Conservation (phyloP, 2,888 invertebrate genomes). For the Meganola albula region DNA sequence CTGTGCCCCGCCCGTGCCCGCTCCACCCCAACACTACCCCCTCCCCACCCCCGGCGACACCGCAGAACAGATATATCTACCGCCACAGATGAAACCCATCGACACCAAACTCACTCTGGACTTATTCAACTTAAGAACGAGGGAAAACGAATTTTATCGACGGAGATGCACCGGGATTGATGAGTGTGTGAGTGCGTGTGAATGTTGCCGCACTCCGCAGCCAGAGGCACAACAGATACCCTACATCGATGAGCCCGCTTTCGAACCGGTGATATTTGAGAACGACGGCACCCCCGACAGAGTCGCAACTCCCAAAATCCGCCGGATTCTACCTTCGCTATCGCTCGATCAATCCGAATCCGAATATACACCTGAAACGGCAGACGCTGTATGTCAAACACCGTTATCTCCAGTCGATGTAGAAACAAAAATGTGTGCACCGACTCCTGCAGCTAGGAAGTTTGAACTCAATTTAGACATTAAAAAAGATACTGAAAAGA, state of each 20-base stretch:
- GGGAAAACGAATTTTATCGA: constrained; percentile 39
- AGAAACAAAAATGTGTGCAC: constrained; percentile 22
- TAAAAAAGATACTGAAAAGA: constrained; percentile 42
- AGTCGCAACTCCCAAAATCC: constrained; percentile 58
- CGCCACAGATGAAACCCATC: constrained; percentile 64
- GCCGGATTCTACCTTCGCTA: constrained; percentile 63
- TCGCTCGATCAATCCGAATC: constrained; percentile 58
- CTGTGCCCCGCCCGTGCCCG: constrained; percentile 42
- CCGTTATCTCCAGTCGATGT: constrained; percentile 43
- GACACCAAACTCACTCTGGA: constrained; percentile 60
- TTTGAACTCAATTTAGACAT: constrained; percentile 50
- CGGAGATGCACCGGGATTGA: constrained; percentile 57
- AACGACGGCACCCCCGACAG: constrained; percentile 46
- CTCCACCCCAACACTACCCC: constrained; percentile 45
- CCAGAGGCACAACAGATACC: constrained; percentile 64
- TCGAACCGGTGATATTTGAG: constrained; percentile 67
- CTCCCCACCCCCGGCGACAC: constrained; percentile 54
- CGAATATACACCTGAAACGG: constrained; percentile 45
- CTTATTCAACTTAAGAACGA: constrained; percentile 44
- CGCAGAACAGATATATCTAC: constrained; percentile 48
- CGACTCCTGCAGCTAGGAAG: constrained; percentile 34
- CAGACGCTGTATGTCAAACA: constrained; percentile 63
- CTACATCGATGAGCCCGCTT: constrained; percentile 67
- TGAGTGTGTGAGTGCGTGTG: constrained; percentile 67
- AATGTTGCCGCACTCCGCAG: constrained; percentile 67